A percentile compares a stretch with the other conserved stretches of the same genome.
Evolutionary conservation across 1,140 invertebrate species (phyloP).

Genomic region (Bombus picipes): DNA sequence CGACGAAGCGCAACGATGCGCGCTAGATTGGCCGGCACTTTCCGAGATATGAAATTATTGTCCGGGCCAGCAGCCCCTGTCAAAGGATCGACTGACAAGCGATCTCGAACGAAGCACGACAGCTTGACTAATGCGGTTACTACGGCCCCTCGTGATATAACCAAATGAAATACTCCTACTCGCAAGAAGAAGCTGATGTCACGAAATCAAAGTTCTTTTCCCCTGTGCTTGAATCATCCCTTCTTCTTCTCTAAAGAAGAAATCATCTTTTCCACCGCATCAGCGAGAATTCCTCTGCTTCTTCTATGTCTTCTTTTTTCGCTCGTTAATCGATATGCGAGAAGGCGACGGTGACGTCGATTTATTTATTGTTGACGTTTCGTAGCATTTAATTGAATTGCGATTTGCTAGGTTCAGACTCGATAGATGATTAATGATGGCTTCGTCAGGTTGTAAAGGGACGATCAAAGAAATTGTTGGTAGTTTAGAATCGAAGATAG

Average conservation of each 20-base stretch:
- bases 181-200: slow-evolving; percentile 46
- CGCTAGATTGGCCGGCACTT: slow-evolving; percentile 54
- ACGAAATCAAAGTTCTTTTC: slow-evolving; percentile 46
- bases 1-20: slow-evolving; percentile 38
- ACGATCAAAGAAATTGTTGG: too few species aligned
- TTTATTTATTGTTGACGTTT: not conserved
- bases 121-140: slow-evolving; percentile 64
- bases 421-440: too few species aligned
- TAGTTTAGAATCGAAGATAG: too few species aligned
- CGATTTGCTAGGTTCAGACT: too few species aligned
- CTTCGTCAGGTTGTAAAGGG: too few species aligned
- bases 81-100: slow-evolving; percentile 53
- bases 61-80: slow-evolving; percentile 44
- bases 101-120: slow-evolving; percentile 60
- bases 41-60: slow-evolving; percentile 62
- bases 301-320: too few species aligned
- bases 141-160: slow-evolving; percentile 38
- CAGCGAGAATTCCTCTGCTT: slow-evolving; percentile 35
- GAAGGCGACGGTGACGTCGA: too few species aligned
- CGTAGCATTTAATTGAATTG: not conserved
- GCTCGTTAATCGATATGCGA: not conserved
- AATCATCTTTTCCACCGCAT: slow-evolving; percentile 42
- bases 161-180: slow-evolving; percentile 52
- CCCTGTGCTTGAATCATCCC: not conserved
- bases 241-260: slow-evolving; percentile 33